phyloP scores from a whole-genome alignment of 2,888 invertebrate genomes.

The Acholoe squamosa region DNA sequence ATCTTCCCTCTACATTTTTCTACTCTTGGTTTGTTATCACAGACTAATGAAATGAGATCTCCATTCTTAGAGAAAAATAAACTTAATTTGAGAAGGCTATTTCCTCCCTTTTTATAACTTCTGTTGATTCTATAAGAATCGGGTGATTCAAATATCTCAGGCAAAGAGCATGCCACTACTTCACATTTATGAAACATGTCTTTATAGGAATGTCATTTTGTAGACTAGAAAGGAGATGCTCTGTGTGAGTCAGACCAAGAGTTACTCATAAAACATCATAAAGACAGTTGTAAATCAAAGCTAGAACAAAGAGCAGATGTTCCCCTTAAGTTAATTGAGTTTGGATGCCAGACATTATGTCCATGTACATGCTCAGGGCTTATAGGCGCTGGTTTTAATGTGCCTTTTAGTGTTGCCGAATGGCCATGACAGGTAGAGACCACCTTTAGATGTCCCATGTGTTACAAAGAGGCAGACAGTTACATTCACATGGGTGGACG shows the following conservation, averaged over 20 bases:
- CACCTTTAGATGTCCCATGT: neutral
- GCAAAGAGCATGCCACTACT: neutral
- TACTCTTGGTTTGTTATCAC: conserved; percentile 21
- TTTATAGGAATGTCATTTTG: too few species aligned
- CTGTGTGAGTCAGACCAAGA: neutral
- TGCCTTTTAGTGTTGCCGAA: conserved; percentile 1
- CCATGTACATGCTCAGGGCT: conserved; percentile 33
- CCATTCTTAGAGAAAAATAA: neutral
- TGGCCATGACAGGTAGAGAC: neutral
- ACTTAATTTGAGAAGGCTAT: conserved; percentile 9
- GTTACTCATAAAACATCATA: neutral
- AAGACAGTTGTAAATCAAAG: neutral
- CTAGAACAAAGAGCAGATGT: conserved; percentile 14
- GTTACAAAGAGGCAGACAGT: conserved; percentile 4
- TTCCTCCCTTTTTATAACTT: neutral
- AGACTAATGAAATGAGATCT: conserved; percentile 17
- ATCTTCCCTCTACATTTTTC: neutral
- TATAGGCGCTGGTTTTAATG: neutral
- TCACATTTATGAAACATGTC: too few species aligned
- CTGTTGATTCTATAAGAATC: neutral
- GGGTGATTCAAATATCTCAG: neutral
- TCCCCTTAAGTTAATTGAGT: neutral
- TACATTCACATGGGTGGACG: neutral
- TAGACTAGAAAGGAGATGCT: neutral
- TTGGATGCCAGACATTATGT: conserved; percentile 3